Percentiles rank a stretch among this genome's conserved stretches.
Evolutionary conservation across 2,888 invertebrate genomes (phyloP).

Genomic region (Calameuta filiformis): DNA sequence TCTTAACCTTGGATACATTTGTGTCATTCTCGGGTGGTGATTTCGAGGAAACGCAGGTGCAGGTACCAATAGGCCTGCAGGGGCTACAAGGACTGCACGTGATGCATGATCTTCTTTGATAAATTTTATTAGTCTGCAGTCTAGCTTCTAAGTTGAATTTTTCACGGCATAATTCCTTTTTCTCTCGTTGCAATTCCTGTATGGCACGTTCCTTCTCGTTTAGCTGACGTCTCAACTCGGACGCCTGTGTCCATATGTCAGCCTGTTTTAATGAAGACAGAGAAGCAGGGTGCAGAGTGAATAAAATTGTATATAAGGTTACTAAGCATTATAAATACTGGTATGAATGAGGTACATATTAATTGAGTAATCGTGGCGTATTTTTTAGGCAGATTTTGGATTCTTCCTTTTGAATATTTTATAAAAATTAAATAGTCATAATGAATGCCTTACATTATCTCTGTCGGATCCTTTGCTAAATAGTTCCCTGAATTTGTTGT

Average conservation of each 20-base stretch:
- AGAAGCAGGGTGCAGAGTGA: not conserved
- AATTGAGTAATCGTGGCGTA: not conserved
- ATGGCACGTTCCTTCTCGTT: constrained; percentile 64
- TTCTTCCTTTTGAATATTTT: constrained; percentile 21
- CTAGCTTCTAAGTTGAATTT: constrained; percentile 64
- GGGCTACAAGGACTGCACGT: constrained; percentile 42
- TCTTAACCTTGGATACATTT: constrained; percentile 34
- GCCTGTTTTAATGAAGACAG: constrained; percentile 18
- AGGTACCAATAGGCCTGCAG: constrained; percentile 32
- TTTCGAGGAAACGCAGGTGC: constrained; percentile 31
- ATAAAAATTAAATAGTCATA: constrained; percentile 2
- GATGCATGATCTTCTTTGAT: constrained; percentile 30
- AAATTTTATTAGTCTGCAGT: constrained; percentile 52
- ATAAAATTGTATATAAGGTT: not conserved
- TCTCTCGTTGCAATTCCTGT: constrained; percentile 63
- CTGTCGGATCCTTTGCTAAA: constrained; percentile 52
- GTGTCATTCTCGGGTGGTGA: constrained; percentile 30
- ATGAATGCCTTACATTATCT: constrained; percentile 51
- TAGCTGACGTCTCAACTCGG: constrained; percentile 57
- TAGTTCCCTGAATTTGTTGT: constrained; percentile 64
- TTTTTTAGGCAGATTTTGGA: constrained; percentile 11
- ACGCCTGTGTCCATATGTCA: constrained; percentile 43
- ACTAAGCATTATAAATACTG: not conserved
- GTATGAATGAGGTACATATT: not conserved
- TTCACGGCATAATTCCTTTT: constrained; percentile 63